Conservation (phyloP, 2,113 vertebrate species). For the Ariopsis seemanni region DNA sequence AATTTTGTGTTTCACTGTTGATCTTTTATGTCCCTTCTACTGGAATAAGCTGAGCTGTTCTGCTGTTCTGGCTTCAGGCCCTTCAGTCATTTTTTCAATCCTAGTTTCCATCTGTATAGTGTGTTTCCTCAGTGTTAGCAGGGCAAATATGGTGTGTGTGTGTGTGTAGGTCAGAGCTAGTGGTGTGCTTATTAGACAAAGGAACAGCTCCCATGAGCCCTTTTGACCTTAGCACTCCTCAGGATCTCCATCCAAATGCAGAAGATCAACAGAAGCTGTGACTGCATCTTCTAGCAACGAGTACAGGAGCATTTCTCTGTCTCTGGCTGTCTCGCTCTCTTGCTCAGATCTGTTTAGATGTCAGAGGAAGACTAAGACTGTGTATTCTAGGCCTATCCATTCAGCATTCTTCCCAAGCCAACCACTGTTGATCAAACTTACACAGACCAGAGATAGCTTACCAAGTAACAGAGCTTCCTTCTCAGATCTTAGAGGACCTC, state of each 20-base stretch:
- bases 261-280: conserved; percentile 15
- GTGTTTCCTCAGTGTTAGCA: conserved; percentile 8
- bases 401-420: conserved; percentile 18
- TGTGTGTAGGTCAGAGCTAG: conserved; percentile 26
- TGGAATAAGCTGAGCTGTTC: conserved; percentile 38
- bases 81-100: conserved; percentile 24
- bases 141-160: conserved; percentile 23
- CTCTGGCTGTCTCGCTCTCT: background rate
- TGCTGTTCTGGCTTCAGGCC: conserved; percentile 41
- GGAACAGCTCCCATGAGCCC: conserved; percentile 36
- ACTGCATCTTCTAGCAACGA: conserved; percentile 4
- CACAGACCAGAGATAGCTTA: conserved; percentile 51
- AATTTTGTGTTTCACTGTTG: conserved; percentile 49
- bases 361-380: background rate
- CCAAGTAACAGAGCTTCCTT: conserved; percentile 88
- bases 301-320: background rate
- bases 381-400: background rate
- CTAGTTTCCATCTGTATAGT: conserved; percentile 16
- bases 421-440: conserved; percentile 26
- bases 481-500: conserved; percentile 79
- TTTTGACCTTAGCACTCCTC: conserved; percentile 18
- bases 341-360: conserved; percentile 1
- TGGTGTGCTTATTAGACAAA: conserved; percentile 30
- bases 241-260: conserved; percentile 42
- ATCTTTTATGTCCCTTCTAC: conserved; percentile 33